Evolutionary conservation across 2,888 invertebrate genomes (phyloP).

Genomic region (Mythimna ferrago): DNA sequence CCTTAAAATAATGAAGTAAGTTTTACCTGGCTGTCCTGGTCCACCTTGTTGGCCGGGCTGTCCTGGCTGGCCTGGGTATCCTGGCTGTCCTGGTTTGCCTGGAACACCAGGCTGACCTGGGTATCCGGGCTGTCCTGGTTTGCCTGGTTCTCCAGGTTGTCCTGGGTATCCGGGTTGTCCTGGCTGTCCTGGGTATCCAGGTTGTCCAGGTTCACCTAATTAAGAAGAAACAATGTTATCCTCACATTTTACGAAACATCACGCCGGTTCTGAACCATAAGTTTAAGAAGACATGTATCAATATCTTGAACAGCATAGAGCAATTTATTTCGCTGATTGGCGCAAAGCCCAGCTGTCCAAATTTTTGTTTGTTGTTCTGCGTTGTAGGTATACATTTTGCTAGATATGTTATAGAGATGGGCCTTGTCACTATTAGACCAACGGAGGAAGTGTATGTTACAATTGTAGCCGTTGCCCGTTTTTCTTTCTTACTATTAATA

Average conservation of each 20-base stretch:
- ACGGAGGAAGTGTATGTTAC: not conserved
- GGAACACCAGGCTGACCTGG: not conserved
- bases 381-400: no score
- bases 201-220: conserved; percentile 51
- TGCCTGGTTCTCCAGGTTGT: not conserved
- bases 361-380: no score
- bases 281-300: no score
- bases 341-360: no score
- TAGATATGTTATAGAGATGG: not conserved
- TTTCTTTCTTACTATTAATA: not conserved
- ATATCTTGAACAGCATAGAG: no score
- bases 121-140: not conserved
- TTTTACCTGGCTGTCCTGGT: conserved; percentile 15
- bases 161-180: conserved; percentile 62
- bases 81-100: no score
- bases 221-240: not conserved
- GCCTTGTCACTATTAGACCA: not conserved
- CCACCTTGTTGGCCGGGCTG: conserved; percentile 18
- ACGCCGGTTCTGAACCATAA: no score
- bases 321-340: no score
- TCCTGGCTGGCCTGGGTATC: not conserved
- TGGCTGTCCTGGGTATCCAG: conserved; percentile 32
- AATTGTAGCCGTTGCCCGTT: not conserved
- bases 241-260: no score
- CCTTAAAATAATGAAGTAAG: no score